Evolutionary conservation across 2,888 invertebrate species (phyloP), one percentile per base, ranked within the genome.

Genomic region (Corbicula japonica): DNA sequence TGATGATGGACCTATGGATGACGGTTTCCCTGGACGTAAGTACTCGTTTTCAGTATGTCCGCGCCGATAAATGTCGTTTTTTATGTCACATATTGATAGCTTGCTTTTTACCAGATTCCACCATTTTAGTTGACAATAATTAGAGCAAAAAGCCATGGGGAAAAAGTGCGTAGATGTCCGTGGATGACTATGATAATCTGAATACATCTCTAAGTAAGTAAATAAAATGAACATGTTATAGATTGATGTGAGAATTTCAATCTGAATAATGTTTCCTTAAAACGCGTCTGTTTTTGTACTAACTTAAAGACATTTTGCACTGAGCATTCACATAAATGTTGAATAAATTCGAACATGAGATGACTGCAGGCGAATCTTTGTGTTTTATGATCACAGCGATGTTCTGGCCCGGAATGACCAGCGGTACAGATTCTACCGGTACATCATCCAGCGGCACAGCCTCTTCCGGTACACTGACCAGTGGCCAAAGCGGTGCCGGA

Each of bases 1-100:
- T 58, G 80, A 80, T 38, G 79, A 79, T 58, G 69, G 73, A 10
- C 52, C 54, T 12, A 30, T 52, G 4, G 72, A 72, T 52, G 65
- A 65, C 23, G 52, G 28, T 12, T n/a, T n/a, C n/a, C n/a, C n/a
- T n/a, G 41, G 10, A 38, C 18, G 41, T 15, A 38, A 12, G 10
- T 12, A 8, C 18, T 38, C 18, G 8, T 12, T 38, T 38, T 38
- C 41, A 38, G 8, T 8, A 38, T 38, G 41, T 38, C 18, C 18
- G 8, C 18, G 41, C 18, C 41, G 41, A 38, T 38, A 38, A 38
- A 38, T 38, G 18, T 38, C 41, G 18, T 38, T 12, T 12, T 12
- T 12, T 12, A 12, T 38, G 8, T 8, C 18, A 8, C 18, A 18
- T 38, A 12, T 38, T 8, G 8, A 12, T 38, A 38, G 41, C 8